These are phyloP conservation scores for Tetranychus truncatus DNA, from an alignment of 2,888 invertebrate genomes.

Conservation along the genomic window DNA sequence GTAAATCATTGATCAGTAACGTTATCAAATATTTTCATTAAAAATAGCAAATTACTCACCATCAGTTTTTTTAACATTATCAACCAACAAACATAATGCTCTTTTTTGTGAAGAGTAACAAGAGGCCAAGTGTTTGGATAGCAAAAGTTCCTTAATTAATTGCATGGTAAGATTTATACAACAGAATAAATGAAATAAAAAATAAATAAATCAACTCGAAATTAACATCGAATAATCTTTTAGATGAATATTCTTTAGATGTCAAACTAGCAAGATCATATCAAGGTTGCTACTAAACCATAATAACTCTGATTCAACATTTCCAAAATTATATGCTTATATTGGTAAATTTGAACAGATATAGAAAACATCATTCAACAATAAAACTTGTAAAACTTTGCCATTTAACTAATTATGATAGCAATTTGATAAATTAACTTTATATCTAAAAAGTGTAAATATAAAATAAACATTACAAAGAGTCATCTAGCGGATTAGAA, in stretches of 20 bases:
- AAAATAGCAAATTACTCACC: not conserved
- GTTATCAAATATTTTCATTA: not conserved
- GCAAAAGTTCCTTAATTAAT: not conserved
- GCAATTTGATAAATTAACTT: too few species aligned
- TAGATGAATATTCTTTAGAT: not conserved
- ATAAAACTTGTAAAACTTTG: too few species aligned
- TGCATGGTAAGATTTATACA: too few species aligned
- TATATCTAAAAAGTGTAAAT: too few species aligned
- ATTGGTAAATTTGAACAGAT: too few species aligned
- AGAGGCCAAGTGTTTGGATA: not conserved
- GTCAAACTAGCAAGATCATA: not conserved
- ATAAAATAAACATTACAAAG: too few species aligned
- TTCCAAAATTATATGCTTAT: too few species aligned
- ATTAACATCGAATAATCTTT: not conserved
- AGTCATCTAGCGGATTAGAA: too few species aligned
- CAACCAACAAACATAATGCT: not conserved
- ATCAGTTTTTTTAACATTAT: conserved; percentile 5
- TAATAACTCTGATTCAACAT: not conserved
- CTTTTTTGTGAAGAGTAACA: not conserved
- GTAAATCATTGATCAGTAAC: not conserved
- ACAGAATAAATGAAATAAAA: not conserved
- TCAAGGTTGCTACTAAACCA: not conserved
- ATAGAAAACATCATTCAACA: too few species aligned
- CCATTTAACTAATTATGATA: too few species aligned
- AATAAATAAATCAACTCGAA: not conserved